Conservation (phyloP, 2,888 invertebrate genomes). For the Synanthedon andrenaeformis region DNA sequence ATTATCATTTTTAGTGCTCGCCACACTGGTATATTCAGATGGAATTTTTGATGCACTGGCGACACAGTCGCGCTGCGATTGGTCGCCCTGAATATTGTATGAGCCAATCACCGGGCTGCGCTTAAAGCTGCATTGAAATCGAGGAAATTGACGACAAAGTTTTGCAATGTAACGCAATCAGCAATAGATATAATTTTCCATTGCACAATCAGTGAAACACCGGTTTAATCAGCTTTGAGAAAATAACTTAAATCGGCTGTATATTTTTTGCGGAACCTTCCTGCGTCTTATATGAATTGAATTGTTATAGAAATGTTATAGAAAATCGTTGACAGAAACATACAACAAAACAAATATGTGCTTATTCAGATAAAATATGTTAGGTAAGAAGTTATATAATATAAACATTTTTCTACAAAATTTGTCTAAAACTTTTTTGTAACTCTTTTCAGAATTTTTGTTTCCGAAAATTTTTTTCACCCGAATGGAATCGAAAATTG, state of each 20-base stretch:
- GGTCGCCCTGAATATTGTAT: conserved; percentile 68
- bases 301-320: too few relatives aligned
- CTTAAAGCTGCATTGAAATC: conserved; percentile 68
- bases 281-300: too few relatives aligned
- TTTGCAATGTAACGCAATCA: conserved; percentile 28
- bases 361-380: too few relatives aligned
- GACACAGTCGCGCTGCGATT: conserved; percentile 65
- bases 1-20: conserved; percentile 72
- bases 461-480: too few relatives aligned
- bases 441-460: too few relatives aligned
- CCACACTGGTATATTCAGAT: conserved; percentile 68
- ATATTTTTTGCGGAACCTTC: too few relatives aligned
- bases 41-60: conserved; percentile 72
- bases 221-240: neutral
- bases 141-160: conserved; percentile 55
- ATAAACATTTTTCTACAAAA: too few relatives aligned
- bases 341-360: too few relatives aligned
- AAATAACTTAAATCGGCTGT: neutral
- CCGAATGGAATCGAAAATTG: too few relatives aligned
- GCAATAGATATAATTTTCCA: conserved; percentile 44
- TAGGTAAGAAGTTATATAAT: too few relatives aligned
- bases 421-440: too few relatives aligned
- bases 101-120: conserved; percentile 66
- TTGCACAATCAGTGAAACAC: conserved; percentile 36
- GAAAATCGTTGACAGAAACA: too few relatives aligned